A percentile compares a stretch with the other conserved stretches of the same genome.
phyloP scores from a whole-genome alignment of 2,113 vertebrate genomes.

The Taurulus bubalis region DNA sequence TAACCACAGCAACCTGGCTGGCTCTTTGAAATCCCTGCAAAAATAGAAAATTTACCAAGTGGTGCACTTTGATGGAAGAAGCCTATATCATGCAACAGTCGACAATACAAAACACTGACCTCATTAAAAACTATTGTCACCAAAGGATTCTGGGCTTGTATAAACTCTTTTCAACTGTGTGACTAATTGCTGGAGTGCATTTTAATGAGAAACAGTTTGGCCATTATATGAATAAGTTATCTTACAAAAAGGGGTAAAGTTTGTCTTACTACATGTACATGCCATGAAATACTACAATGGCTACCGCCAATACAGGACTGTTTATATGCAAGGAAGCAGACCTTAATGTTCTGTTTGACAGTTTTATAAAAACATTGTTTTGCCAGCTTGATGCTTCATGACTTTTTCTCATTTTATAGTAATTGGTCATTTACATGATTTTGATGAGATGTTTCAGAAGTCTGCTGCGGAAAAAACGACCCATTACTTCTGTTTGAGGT shows the following conservation, averaged over 20 bases:
- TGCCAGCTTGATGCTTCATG: background rate
- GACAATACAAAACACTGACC: slow-evolving; percentile 61
- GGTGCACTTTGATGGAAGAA: slow-evolving; percentile 65
- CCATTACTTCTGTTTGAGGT: background rate
- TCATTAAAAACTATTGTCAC: slow-evolving; percentile 69
- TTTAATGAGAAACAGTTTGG: slow-evolving; percentile 64
- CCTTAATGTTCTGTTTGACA: slow-evolving; percentile 13
- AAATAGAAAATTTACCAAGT: slow-evolving; percentile 69
- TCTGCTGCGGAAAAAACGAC: background rate
- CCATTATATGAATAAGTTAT: slow-evolving; percentile 36
- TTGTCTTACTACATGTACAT: slow-evolving; percentile 12
- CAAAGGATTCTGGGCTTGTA: slow-evolving; percentile 51
- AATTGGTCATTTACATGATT: background rate
- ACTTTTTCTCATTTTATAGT: background rate
- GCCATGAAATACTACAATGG: slow-evolving; percentile 12
- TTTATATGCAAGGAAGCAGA: slow-evolving; percentile 8
- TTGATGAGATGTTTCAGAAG: background rate
- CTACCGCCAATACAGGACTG: background rate
- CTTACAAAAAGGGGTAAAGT: slow-evolving; percentile 18
- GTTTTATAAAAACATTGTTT: slow-evolving; percentile 9
- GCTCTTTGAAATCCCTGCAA: slow-evolving; percentile 76
- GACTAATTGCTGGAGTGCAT: slow-evolving; percentile 70
- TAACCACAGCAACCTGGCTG: slow-evolving; percentile 74
- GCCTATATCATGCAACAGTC: slow-evolving; percentile 48
- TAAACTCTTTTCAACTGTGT: slow-evolving; percentile 47